Evolutionary conservation across 2,888 invertebrate species (phyloP), one percentile per base, ranked within the genome.

Genomic region (Rutpela maculata): DNA sequence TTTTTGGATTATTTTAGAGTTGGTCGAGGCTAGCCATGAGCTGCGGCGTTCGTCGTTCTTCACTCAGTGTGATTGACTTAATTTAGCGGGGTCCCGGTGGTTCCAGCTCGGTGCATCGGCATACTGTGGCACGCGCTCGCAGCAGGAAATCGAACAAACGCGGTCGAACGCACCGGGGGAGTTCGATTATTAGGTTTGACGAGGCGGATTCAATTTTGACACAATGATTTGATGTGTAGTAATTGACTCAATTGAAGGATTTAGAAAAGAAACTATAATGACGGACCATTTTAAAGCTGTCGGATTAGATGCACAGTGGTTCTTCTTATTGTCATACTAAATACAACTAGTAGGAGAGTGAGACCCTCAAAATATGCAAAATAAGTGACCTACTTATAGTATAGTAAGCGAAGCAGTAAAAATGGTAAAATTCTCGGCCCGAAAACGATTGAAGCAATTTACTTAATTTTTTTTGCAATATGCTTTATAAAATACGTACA

Each of bases 1-100:
- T 50, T 72, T 71, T 19, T 63, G 63, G 26, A 69, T 69, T 72
- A 72, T 63, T 72, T 72, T 62, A 50, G 71, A 31, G n/a, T 26
- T 11, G 18, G 38, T 22, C 18, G 11, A 43, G 66, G 59, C 59
- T 59, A 22, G 59, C 59, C 65, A 38, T 38, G 65, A 11, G 38
- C 31, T 43, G 55, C 26, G 26, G 26, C n/a, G 18, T 18, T 7
- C 43, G 38, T 0, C 50, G 50, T 15, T 71, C 71, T 62, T 50
- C 71, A 50, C 72, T n/a, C 55, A 12, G 63, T 70, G 38, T 11
- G 9, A 31, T 50, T 19, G 70, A 43, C 43, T 26, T 43, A 50
- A 70, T 60, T 60, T 35, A 43, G 65, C 18, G 35, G 18, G 10
- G 55, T 55, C 9, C 2, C 43, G 11, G 22, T n/a, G 12, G 67